phyloP scores from a whole-genome alignment of 1,140 invertebrate species.

The Plodia interpunctella region DNA sequence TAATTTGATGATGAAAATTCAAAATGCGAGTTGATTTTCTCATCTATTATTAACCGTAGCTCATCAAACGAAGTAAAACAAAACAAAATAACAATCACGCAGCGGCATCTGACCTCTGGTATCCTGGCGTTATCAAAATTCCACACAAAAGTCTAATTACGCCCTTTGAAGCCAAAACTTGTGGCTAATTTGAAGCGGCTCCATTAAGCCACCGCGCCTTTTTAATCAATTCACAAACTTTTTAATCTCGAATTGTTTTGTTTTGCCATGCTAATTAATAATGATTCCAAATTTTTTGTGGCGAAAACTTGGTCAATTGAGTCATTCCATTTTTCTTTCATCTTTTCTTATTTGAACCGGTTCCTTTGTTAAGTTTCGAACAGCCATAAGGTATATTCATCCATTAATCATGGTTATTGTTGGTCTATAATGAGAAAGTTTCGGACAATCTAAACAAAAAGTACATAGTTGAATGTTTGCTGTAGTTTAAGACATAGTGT shows the following conservation, averaged over 20 bases:
- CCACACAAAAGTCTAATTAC: slow-evolving; percentile 46
- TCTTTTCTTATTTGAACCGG: not conserved
- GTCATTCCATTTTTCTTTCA: not conserved
- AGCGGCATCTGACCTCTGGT: not conserved
- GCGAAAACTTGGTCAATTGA: not conserved
- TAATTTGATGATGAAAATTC: no score
- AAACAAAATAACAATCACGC: no score
- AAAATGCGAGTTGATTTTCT: no score
- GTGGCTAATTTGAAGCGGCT: slow-evolving; percentile 38
- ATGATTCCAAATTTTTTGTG: not conserved
- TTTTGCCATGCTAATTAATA: not conserved
- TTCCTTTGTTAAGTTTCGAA: no score
- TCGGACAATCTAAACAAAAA: no score
- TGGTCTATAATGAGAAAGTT: no score
- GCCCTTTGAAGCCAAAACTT: slow-evolving; percentile 35
- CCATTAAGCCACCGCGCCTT: slow-evolving; percentile 26
- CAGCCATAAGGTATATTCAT: no score
- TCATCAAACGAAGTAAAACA: no score
- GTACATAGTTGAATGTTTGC: no score
- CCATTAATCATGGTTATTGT: no score
- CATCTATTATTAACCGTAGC: no score
- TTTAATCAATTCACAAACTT: slow-evolving; percentile 5
- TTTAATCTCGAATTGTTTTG: not conserved
- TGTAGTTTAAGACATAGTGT: no score
- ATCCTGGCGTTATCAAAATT: slow-evolving; percentile 16